Conservation (phyloP, 2,888 invertebrate species). For the Agapostemon virescens region DNA sequence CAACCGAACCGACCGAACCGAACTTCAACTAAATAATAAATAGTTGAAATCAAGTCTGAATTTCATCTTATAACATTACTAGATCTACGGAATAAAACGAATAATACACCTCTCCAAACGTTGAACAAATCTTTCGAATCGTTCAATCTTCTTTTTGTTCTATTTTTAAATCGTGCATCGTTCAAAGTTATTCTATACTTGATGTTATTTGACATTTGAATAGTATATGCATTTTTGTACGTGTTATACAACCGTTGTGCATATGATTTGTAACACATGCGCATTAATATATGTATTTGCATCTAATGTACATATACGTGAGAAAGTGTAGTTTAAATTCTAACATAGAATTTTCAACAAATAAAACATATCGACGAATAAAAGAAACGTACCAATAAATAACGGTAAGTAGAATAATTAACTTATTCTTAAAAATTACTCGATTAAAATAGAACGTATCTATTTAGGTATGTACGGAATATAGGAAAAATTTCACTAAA, state of each 20-base stretch:
- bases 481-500: too few relatives aligned
- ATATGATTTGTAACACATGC: slow-evolving; percentile 10
- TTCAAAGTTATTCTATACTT: background rate
- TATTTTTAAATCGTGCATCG: background rate
- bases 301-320: background rate
- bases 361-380: background rate
- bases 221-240: slow-evolving; percentile 18
- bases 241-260: slow-evolving; percentile 27
- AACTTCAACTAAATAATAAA: slow-evolving; percentile 12
- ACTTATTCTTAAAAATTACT: background rate
- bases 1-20: background rate
- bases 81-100: background rate
- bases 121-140: background rate
- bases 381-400: background rate
- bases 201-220: slow-evolving; percentile 19
- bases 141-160: background rate
- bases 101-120: background rate
- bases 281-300: background rate
- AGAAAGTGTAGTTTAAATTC: background rate
- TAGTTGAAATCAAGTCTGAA: background rate
- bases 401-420: background rate
- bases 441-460: too few relatives aligned
- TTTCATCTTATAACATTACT: background rate
- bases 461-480: too few relatives aligned
- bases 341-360: background rate